Evolutionary conservation across 92 coral and sea anemone genomes (phyloP).

Genomic region (Porites divaricata): DNA sequence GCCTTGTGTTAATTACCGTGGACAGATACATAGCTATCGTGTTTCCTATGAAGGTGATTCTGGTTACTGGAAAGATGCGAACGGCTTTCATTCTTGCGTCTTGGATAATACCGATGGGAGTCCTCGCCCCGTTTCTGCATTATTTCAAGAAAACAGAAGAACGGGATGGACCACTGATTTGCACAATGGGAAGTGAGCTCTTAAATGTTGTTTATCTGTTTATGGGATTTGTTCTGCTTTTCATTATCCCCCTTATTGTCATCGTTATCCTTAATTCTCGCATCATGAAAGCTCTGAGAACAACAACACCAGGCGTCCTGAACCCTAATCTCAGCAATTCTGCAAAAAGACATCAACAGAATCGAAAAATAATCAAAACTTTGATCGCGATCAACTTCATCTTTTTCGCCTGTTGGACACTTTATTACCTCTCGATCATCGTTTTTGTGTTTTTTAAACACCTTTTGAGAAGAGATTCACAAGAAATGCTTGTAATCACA

Average conservation of each 20-base stretch:
- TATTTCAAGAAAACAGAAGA: background rate
- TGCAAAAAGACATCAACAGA: background rate
- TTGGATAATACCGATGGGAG: background rate
- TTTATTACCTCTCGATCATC: background rate
- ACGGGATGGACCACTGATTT: background rate
- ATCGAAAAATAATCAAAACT: background rate
- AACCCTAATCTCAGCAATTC: too few relatives aligned
- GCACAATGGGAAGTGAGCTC: background rate
- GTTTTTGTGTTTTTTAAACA: background rate
- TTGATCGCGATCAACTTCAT: background rate
- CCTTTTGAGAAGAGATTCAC: background rate
- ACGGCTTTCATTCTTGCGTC: background rate
- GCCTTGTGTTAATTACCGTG: constrained; percentile 8
- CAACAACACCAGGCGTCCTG: background rate
- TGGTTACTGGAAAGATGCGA: background rate
- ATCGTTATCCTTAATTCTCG: background rate
- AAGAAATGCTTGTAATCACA: background rate
- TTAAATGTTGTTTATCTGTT: background rate
- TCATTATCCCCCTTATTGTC: background rate
- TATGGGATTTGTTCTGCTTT: background rate
- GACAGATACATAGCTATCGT: constrained; percentile 4
- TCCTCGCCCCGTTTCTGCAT: background rate
- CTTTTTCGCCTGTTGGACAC: constrained; percentile 5
- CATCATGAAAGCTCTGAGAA: constrained; percentile 5
- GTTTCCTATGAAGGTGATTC: background rate